Percentiles rank a stretch among this genome's conserved stretches.
These are phyloP conservation scores for Lordiphosa mommai DNA, from an alignment of 1,140 invertebrate genomes.

Conservation along the genomic window DNA sequence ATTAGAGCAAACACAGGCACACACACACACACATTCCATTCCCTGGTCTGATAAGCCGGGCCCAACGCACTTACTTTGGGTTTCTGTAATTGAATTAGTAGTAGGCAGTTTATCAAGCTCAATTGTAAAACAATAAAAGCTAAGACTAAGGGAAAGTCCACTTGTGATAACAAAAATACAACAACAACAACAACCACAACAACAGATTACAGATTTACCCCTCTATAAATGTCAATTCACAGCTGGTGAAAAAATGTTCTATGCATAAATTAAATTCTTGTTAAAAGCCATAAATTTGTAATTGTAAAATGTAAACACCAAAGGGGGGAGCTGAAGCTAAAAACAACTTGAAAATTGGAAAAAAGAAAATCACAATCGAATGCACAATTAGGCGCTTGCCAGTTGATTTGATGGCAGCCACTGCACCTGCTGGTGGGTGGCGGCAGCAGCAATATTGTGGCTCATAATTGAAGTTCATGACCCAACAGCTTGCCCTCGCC, in stretches of 20 bases:
- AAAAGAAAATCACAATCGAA: slow-evolving; percentile 23
- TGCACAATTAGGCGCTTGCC: slow-evolving; percentile 54
- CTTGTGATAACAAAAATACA: slow-evolving; percentile 32
- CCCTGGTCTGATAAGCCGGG: slow-evolving; percentile 55
- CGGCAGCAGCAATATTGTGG: slow-evolving; percentile 11
- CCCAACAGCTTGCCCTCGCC: slow-evolving; percentile 49
- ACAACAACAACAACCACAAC: background rate
- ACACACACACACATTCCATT: background rate
- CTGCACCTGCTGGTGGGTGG: slow-evolving; percentile 14
- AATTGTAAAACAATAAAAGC: slow-evolving; percentile 59
- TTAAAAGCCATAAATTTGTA: slow-evolving; percentile 53
- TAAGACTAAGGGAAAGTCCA: slow-evolving; percentile 30
- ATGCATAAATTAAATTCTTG: slow-evolving; percentile 48
- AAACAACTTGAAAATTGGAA: background rate
- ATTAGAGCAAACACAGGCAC: slow-evolving; percentile 43
- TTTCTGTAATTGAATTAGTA: slow-evolving; percentile 56
- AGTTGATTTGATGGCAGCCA: slow-evolving; percentile 55
- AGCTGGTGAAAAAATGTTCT: slow-evolving; percentile 11
- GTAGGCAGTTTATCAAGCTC: slow-evolving; percentile 47
- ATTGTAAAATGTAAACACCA: slow-evolving; percentile 10
- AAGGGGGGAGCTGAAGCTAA: background rate
- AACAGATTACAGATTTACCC: slow-evolving; percentile 6
- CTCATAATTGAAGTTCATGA: slow-evolving; percentile 72
- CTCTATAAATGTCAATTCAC: slow-evolving; percentile 49
- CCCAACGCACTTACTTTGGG: slow-evolving; percentile 23